A percentile compares a stretch with the other conserved stretches of the same genome.
Evolutionary conservation across 2,113 vertebrate genomes (phyloP).

Genomic region (Neodon shergylaensis): DNA sequence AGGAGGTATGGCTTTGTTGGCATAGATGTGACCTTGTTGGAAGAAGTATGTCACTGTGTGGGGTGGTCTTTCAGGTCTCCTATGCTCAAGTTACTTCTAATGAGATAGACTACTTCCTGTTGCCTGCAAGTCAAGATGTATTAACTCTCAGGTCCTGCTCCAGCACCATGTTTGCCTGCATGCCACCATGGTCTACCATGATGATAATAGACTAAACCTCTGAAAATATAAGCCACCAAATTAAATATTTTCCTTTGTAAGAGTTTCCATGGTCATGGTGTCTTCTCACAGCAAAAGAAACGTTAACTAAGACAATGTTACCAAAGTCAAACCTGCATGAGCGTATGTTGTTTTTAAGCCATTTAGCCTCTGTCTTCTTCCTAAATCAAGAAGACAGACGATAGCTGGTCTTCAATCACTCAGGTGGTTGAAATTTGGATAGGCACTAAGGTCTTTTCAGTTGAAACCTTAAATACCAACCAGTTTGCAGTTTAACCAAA

Average conservation of each 20-base stretch:
- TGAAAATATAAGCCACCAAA: not conserved
- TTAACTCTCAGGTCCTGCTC: not conserved
- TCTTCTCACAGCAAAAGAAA: not conserved
- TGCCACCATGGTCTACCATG: not conserved
- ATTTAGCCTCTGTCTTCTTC: constrained; percentile 19
- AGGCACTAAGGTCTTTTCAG: not conserved
- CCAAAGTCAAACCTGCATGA: not conserved
- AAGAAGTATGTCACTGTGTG: not conserved
- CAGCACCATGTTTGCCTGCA: not conserved
- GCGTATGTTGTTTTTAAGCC: not conserved
- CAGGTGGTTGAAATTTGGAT: constrained; percentile 1
- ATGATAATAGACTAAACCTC: not conserved
- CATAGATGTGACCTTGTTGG: not conserved
- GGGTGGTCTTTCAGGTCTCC: not conserved
- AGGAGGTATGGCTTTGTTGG: not conserved
- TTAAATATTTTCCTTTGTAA: not conserved
- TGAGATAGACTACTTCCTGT: not conserved
- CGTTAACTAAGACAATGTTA: not conserved
- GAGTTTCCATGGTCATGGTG: not conserved
- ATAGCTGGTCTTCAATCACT: not conserved
- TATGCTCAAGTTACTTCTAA: not conserved
- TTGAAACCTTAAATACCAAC: not conserved
- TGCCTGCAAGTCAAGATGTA: not conserved
- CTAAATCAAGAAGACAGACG: not conserved
- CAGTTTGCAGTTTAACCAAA: not conserved